Base-by-base conservation (phyloP, 2,888 invertebrate species). In the Ceratothoa steindachneri region DNA sequence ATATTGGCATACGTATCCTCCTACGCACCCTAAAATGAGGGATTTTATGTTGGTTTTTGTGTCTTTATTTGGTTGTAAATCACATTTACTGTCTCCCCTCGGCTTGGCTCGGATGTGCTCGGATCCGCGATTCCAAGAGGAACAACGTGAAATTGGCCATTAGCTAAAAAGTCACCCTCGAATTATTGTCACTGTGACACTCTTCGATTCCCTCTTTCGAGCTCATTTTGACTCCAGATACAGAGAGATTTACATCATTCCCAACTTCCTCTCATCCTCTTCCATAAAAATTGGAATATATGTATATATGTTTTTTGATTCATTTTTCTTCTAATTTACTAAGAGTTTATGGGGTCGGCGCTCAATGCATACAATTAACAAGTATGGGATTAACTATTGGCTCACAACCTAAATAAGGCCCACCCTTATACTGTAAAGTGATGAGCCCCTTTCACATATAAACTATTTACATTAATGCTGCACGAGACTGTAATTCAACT, bases 1-100 rank as follows among this genome's bases (percentile, higher is more conserved):
- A 60, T 60, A 60, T 60, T 22, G 12, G 27, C 24, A 60, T 24
- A 24, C 24, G 24, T 60, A 24, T 60, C n/a, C 60, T 60, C 60
- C 60, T 60, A 60, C 60, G 27, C 60, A 60, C 60, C 60, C 60
- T 60, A 60, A 60, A 60, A 60, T 24, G 60, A 60, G 60, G 27
- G 19, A 22, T 60, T 60, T 60, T 60, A 60, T 60, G 27, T 60
- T 24, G 22, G 12, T 60, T 60, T 60, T 60, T 24, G 60, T 60
- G 22, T 60, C 60, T 60, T 60, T 60, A 60, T 60, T 60, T 24
- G 22, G 22, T 24, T 60, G 22, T 60, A 60, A 60, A 60, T 60
- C 60, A 60, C 60, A 60, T 60, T 60, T 24, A n/a, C n/a, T n/a
- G n/a, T n/a, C n/a, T n/a, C n/a, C 60, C 60, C 60, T 24, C 27